Evolutionary conservation across 2,888 invertebrate species (phyloP).

Genomic region (Drosophila parthenogenetica): DNA sequence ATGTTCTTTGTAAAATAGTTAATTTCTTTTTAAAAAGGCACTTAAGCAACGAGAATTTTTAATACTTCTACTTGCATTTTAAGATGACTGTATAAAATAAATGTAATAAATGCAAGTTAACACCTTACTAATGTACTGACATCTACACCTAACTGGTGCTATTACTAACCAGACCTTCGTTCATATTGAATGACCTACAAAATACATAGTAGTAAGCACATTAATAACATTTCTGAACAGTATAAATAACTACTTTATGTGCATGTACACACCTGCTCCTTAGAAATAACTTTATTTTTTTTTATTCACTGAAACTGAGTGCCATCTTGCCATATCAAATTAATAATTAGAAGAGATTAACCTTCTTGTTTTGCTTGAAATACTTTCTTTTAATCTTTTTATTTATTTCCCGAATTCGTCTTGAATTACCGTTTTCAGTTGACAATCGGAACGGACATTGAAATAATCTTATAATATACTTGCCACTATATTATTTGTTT

Average conservation of each 20-base stretch:
- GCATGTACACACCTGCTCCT: constrained; percentile 27
- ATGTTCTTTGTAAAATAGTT: constrained; percentile 48
- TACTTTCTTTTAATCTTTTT: constrained; percentile 29
- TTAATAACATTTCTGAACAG: constrained; percentile 27
- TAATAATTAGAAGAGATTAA: constrained; percentile 14
- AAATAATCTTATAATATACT: constrained; percentile 77
- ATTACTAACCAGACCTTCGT: constrained; percentile 57
- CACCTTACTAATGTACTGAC: constrained; percentile 20
- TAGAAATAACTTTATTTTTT: constrained; percentile 18
- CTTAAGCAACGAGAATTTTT: constrained; percentile 22
- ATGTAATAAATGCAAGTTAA: constrained; percentile 48
- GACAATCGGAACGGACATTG: constrained; percentile 80
- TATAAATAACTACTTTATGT: constrained; percentile 25
- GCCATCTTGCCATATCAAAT: constrained; percentile 48
- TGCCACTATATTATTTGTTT: constrained; percentile 31
- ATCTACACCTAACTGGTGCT: constrained; percentile 32
- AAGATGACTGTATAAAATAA: constrained; percentile 65
- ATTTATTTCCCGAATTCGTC: constrained; percentile 38
- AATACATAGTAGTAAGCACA: constrained; percentile 41
- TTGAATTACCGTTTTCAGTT: constrained; percentile 75
- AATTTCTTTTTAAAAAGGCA: constrained; percentile 32
- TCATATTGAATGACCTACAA: constrained; percentile 79
- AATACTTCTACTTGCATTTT: constrained; percentile 61
- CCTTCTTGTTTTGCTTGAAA: constrained; percentile 32
- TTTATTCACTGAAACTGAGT: constrained; percentile 23